Evolutionary conservation across 1,140 invertebrate species (phyloP).

Genomic region (Lepidurus apus): DNA sequence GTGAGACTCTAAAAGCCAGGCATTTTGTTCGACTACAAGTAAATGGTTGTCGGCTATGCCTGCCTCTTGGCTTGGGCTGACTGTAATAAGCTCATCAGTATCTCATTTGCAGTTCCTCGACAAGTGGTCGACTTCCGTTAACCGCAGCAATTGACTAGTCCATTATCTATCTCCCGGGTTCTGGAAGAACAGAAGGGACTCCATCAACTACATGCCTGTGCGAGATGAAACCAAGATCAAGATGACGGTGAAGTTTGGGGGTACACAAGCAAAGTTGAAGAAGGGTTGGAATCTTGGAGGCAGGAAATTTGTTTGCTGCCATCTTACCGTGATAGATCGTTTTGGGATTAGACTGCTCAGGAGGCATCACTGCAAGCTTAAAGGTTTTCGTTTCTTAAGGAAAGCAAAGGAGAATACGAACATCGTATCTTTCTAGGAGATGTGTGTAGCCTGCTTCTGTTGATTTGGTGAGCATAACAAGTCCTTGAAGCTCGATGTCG

Average conservation of each 20-base stretch:
- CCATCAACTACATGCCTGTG: background rate
- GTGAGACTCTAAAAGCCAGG: background rate
- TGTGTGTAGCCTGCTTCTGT: background rate
- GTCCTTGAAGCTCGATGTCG: background rate
- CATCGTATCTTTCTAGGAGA: background rate
- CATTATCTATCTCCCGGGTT: slow-evolving; percentile 7
- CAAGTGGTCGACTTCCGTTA: slow-evolving; percentile 1
- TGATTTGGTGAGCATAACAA: background rate
- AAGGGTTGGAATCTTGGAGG: background rate
- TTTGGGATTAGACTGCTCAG: background rate
- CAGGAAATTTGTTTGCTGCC: background rate
- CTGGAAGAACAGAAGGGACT: background rate
- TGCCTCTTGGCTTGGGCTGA: background rate
- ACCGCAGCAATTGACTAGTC: slow-evolving; percentile 9
- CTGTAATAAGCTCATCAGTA: slow-evolving; percentile 19
- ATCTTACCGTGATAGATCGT: background rate
- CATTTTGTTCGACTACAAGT: background rate
- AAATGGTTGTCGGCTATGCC: background rate
- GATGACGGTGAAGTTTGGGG: background rate
- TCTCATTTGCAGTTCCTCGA: background rate
- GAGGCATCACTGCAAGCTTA: background rate
- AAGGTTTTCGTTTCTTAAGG: background rate
- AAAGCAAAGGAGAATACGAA: background rate
- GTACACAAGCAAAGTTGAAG: background rate
- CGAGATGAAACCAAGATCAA: background rate